Evolutionary conservation across 2,888 invertebrate species (phyloP).

Genomic region (Iphiclides podalirius): DNA sequence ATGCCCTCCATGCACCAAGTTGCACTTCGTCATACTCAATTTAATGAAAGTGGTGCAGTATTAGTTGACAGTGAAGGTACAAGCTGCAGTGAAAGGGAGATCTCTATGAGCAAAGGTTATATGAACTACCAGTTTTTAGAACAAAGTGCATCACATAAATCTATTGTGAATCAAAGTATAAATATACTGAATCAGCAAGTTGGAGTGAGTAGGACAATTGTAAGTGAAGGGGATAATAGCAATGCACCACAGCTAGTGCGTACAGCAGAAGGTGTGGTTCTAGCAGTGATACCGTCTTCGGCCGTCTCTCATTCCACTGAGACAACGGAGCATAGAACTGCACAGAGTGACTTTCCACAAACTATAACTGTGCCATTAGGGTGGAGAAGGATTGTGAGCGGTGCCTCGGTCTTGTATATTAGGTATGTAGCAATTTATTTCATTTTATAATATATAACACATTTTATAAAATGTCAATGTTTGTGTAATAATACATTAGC

Average conservation of each 20-base stretch:
- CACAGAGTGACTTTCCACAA: constrained; percentile 62
- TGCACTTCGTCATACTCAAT: constrained; percentile 51
- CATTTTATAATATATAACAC: too few species aligned
- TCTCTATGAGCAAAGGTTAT: constrained; percentile 62
- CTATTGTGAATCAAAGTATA: constrained; percentile 76
- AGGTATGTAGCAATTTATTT: constrained; percentile 55
- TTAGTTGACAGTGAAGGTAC: constrained; percentile 49
- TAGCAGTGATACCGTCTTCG: constrained; percentile 65
- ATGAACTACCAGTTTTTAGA: constrained; percentile 77
- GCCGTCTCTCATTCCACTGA: constrained; percentile 49
- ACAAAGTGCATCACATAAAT: constrained; percentile 76
- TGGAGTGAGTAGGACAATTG: constrained; percentile 60
- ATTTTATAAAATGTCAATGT: too few species aligned
- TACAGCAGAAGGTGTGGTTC: constrained; percentile 70
- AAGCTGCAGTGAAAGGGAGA: constrained; percentile 60
- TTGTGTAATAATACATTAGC: too few species aligned
- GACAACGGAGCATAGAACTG: constrained; percentile 49
- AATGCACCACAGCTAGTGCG: constrained; percentile 62
- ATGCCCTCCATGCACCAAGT: constrained; percentile 58
- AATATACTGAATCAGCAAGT: constrained; percentile 76
- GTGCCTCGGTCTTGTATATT: constrained; percentile 64
- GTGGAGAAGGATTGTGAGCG: constrained; percentile 72
- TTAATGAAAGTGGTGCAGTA: constrained; percentile 53
- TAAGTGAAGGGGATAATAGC: constrained; percentile 58
- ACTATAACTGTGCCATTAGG: constrained; percentile 72